A percentile compares a stretch with the other conserved stretches of the same genome.
These are phyloP conservation scores for Lasius fuliginosus DNA, from an alignment of 2,888 invertebrate species.

Conservation along the genomic window DNA sequence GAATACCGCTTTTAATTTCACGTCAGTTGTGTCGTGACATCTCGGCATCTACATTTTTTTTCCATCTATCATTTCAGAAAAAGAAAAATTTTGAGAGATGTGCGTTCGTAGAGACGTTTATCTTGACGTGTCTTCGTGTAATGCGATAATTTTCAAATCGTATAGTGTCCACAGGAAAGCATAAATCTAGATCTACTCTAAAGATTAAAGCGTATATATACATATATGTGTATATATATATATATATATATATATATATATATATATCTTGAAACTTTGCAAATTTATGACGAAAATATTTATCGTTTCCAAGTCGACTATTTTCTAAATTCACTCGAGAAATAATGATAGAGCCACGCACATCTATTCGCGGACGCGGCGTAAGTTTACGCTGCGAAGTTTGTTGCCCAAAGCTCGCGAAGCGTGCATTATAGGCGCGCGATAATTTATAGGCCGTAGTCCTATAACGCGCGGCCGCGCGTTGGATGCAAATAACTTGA, in stretches of 20 bases:
- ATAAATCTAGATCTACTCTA: not conserved
- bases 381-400: constrained; percentile 19
- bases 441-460: constrained; percentile 73
- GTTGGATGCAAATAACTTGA: constrained; percentile 73
- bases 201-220: not conserved
- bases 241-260: not conserved
- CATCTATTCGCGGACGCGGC: not conserved
- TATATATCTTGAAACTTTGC: not conserved
- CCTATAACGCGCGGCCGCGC: constrained; percentile 50
- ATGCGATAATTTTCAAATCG: not conserved
- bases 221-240: not conserved
- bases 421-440: constrained; percentile 64
- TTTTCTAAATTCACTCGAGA: not conserved
- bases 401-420: constrained; percentile 45
- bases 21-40: constrained; percentile 36
- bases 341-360: not conserved
- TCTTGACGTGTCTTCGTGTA: not conserved
- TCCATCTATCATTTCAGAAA: constrained; percentile 4
- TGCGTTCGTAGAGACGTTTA: not conserved
- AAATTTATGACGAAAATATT: not conserved
- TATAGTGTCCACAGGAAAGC: not conserved
- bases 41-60: constrained; percentile 20
- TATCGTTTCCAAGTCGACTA: not conserved
- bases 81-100: not conserved
- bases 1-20: constrained; percentile 66